Conservation (phyloP, 2,888 invertebrate genomes). For the Frankliniella fusca region DNA sequence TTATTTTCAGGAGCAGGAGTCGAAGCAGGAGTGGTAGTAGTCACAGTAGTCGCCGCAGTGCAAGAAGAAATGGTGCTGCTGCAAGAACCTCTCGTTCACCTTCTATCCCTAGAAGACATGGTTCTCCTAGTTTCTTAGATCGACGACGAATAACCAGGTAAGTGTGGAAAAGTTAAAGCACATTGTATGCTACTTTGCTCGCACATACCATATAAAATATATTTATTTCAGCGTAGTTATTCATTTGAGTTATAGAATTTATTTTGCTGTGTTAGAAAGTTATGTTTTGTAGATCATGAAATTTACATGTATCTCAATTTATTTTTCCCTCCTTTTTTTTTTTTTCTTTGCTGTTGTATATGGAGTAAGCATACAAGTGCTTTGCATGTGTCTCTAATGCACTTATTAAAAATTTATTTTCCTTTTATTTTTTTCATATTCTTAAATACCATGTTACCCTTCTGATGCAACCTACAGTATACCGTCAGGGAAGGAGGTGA, state of each 20-base stretch:
- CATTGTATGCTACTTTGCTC: conserved; percentile 30
- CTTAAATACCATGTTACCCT: conserved; percentile 43
- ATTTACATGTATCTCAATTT: neutral
- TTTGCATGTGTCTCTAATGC: neutral
- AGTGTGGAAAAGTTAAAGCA: conserved; percentile 36
- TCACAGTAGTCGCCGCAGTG: conserved; percentile 15
- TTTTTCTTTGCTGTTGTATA: conserved; percentile 28
- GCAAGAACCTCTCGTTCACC: conserved; percentile 60
- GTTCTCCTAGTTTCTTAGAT: conserved; percentile 91
- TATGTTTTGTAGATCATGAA: conserved; percentile 19
- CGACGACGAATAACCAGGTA: conserved; percentile 93
- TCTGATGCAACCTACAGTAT: conserved; percentile 53
- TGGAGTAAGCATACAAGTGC: neutral
- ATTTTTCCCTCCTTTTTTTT: conserved; percentile 34
- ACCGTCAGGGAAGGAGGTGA: conserved; percentile 44
- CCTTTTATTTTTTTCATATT: neutral
- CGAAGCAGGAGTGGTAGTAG: conserved; percentile 35
- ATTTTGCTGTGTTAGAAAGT: conserved; percentile 31
- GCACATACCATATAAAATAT: conserved; percentile 30
- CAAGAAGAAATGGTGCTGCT: neutral
- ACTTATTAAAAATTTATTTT: neutral
- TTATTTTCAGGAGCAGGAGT: conserved; percentile 34
- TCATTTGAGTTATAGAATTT: conserved; percentile 31
- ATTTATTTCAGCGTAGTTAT: conserved; percentile 32
- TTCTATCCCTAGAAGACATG: conserved; percentile 88